Percentiles rank a stretch among this genome's conserved stretches.
Evolutionary conservation across 1,140 invertebrate species (phyloP).

Genomic region (Apolygus lucorum): DNA sequence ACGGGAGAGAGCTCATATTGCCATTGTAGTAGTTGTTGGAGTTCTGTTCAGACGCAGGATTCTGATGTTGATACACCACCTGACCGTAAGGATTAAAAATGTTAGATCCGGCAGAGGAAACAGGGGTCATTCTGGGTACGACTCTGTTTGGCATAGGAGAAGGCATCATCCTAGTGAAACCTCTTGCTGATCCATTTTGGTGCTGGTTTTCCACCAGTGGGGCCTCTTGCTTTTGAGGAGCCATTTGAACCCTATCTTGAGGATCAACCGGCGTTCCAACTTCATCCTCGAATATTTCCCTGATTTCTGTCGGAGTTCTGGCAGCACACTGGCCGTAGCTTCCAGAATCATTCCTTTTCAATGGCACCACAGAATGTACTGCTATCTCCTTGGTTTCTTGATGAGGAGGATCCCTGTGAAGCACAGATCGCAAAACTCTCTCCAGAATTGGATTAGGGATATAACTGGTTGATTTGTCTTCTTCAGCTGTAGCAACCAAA

Average conservation of each 20-base stretch:
- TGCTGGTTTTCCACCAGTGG: not conserved
- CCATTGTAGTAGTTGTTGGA: not conserved
- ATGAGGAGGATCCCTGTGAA: conserved; percentile 48
- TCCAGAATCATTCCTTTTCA: conserved; percentile 36
- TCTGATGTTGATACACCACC: not conserved
- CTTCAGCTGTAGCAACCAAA: conserved; percentile 80
- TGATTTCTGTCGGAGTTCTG: conserved; percentile 15
- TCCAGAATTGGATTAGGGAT: conserved; percentile 86
- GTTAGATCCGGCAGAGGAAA: not conserved
- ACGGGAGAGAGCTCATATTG: not conserved
- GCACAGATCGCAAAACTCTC: conserved; percentile 68
- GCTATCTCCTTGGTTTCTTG: conserved; percentile 32
- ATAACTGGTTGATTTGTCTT: conserved; percentile 80
- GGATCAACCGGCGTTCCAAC: conserved; percentile 13
- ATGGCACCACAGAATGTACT: conserved; percentile 35
- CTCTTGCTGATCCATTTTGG: not conserved
- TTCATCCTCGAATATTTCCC: conserved; percentile 16
- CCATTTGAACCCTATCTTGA: not conserved
- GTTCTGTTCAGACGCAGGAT: not conserved
- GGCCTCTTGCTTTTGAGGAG: conserved; percentile 1
- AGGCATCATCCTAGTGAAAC: conserved; percentile 7
- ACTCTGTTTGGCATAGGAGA: conserved; percentile 10
- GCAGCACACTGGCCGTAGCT: conserved; percentile 27
- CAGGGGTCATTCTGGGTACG: not conserved
- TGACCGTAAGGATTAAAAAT: not conserved